Conservation (phyloP, 2,113 vertebrate species). For the Festucalex cinctus region DNA sequence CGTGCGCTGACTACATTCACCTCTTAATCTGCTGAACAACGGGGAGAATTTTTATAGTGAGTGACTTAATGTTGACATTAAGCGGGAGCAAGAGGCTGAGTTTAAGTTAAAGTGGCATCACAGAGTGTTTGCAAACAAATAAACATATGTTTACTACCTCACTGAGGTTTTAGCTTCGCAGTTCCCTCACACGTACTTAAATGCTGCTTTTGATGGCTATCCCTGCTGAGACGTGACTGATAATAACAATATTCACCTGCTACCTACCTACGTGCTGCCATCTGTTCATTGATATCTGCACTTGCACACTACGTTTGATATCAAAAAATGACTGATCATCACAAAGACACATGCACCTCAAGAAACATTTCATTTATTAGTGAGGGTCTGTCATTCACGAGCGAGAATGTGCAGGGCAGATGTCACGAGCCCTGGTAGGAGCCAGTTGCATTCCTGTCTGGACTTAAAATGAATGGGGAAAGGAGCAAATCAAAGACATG, state of each 20-base stretch:
- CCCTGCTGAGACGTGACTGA: constrained; percentile 17
- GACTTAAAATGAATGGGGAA: constrained; percentile 31
- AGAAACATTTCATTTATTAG: constrained; percentile 57
- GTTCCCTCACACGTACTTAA: neutral
- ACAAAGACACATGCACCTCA: constrained; percentile 18
- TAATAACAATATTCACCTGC: constrained; percentile 6
- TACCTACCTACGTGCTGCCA: too few species aligned
- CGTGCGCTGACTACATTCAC: constrained; percentile 13
- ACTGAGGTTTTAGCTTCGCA: neutral
- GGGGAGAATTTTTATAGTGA: neutral
- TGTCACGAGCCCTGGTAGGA: constrained; percentile 37
- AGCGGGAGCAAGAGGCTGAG: neutral
- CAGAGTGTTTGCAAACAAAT: constrained; percentile 3
- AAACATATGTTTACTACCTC: neutral
- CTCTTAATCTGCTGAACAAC: constrained; percentile 22
- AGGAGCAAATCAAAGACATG: constrained; percentile 26
- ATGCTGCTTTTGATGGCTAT: neutral
- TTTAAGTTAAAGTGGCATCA: neutral
- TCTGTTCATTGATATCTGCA: neutral
- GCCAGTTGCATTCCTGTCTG: constrained; percentile 28
- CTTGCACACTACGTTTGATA: neutral
- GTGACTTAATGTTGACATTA: constrained; percentile 12
- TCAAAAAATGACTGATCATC: constrained; percentile 24
- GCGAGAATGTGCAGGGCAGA: constrained; percentile 38
- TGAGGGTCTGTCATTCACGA: constrained; percentile 43